A percentile compares a stretch with the other conserved stretches of the same genome.
These are phyloP conservation scores for Rallus limicola DNA, from an alignment of 2,113 vertebrate genomes.

Conservation along the genomic window DNA sequence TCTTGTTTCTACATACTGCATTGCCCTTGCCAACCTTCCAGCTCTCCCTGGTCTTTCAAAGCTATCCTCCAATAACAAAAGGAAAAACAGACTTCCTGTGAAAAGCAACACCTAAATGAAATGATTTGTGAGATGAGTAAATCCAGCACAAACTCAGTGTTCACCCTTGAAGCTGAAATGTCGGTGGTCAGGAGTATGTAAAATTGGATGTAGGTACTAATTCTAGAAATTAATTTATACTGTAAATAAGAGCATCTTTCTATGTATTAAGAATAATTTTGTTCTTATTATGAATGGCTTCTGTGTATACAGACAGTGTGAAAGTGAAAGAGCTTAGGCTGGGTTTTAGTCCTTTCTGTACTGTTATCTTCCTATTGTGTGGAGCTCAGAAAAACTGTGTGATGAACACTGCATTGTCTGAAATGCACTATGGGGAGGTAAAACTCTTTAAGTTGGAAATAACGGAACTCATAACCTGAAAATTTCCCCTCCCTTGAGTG, in stretches of 20 bases:
- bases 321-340: background rate
- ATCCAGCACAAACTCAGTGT: background rate
- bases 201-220: background rate
- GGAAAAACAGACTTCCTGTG: background rate
- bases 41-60: background rate
- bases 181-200: background rate
- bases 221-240: background rate
- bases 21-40: background rate
- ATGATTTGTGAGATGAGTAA: background rate
- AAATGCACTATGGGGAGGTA: background rate
- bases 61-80: background rate
- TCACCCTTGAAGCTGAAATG: background rate
- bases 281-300: background rate
- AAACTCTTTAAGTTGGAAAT: background rate
- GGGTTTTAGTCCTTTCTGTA: background rate
- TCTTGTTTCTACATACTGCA: background rate
- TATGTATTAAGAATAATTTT: background rate
- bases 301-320: background rate
- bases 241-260: background rate
- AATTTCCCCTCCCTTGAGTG: background rate
- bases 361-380: background rate
- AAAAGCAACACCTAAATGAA: background rate
- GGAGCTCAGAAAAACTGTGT: background rate
- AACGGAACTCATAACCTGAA: background rate
- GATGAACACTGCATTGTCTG: background rate